phyloP scores from a whole-genome alignment of 2,888 invertebrate genomes.

The Volucella bombylans region DNA sequence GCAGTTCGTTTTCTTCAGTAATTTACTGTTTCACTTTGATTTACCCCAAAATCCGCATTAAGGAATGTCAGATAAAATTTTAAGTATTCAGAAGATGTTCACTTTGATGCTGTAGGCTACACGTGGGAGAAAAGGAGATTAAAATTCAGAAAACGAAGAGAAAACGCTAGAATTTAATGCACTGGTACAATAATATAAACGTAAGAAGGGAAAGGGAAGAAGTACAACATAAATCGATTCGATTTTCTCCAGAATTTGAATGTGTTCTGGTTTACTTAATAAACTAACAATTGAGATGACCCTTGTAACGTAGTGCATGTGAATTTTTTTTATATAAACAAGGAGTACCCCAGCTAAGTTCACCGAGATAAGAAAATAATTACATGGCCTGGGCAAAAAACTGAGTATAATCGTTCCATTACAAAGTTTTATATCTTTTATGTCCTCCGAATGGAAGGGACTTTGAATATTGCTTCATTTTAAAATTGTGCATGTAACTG shows the following conservation, averaged over 20 bases:
- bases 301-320: no score
- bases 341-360: no score
- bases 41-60: constrained; percentile 58
- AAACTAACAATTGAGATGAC: constrained; percentile 31
- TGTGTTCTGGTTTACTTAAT: constrained; percentile 39
- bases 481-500: no score
- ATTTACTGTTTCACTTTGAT: constrained; percentile 63
- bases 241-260: constrained; percentile 18
- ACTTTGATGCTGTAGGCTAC: constrained; percentile 46
- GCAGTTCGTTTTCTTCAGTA: constrained; percentile 45
- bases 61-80: constrained; percentile 63
- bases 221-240: constrained; percentile 45
- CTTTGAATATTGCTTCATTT: no score
- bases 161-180: constrained; percentile 17
- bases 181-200: background rate
- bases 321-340: no score
- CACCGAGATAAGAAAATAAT: no score
- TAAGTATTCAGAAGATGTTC: constrained; percentile 59
- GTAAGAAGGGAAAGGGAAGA: background rate
- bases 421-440: no score
- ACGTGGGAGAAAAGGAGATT: constrained; percentile 54
- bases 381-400: no score
- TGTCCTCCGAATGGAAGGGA: no score
- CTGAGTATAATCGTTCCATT: no score
- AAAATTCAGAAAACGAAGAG: constrained; percentile 56